Evolutionary conservation across 2,888 invertebrate genomes (phyloP), one percentile per base, ranked within the genome.

Genomic region (Itoplectis maculator): DNA sequence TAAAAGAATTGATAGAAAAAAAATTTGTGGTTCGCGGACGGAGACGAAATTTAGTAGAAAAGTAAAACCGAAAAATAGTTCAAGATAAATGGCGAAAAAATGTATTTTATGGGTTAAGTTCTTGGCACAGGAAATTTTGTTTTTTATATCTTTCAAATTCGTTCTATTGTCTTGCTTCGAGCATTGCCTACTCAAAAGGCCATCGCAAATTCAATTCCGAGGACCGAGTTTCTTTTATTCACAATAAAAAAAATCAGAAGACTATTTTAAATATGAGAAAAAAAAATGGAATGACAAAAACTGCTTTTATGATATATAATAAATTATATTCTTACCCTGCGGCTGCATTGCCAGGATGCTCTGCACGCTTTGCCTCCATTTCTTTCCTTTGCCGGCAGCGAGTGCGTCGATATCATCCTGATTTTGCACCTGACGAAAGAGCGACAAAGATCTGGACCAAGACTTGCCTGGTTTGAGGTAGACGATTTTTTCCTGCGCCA

Each of bases 401-500:
- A 94, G 93, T 84, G 93, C 91, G 56, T 94, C 93, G 49, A 95
- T 82, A 76, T 94, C 87, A 2, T 93, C 92, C 72, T 91, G 88
- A 86, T 88, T 93, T 91, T 92, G 90, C 91, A 93, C 88, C 91
- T 93, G 75, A 93, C 94, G 94, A 87, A 95, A 94, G 81, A 94
- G 94, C 82, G 94, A 95, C 5, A 96, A 88, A 0, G 96, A 95
- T 88, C 96, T 94, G 66, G 95, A 94, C 95, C 96, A 96, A 88
- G 94, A 94, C 89, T 95, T 96, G 0, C 96, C 96, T 11, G 96
- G 95, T 85, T 94, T 95, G 1, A 96, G 90, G 11, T 94, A 92
- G 85, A 95, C 69, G 5, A 40, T 63, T 74, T 81, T 81, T 23
- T 85, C 76, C 6, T 74, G 51, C 11, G n/a, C 40, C 8, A 65